phyloP scores from a whole-genome alignment of 2,888 invertebrate species.

The Eurytoma californica region DNA sequence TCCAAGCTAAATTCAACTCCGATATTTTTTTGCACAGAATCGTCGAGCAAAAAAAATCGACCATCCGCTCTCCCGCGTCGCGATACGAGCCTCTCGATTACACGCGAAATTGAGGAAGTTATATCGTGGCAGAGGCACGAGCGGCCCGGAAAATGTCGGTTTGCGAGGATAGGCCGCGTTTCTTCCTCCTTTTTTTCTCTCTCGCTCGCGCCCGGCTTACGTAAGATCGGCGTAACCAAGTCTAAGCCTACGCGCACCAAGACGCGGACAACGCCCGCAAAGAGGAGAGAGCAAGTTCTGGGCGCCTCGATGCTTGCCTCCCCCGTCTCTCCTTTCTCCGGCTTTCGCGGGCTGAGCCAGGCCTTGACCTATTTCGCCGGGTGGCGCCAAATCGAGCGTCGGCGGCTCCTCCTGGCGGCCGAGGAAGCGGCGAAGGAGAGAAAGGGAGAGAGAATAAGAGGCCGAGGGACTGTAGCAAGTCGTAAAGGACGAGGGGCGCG shows the following conservation, averaged over 20 bases:
- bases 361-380: constrained; percentile 72
- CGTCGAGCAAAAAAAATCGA: too few species aligned
- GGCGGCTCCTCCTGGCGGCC: constrained; percentile 57
- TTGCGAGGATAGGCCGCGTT: neutral
- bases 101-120: constrained; percentile 10
- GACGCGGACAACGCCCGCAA: constrained; percentile 29
- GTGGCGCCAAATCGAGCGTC: constrained; percentile 71
- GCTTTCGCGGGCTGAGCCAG: constrained; percentile 48
- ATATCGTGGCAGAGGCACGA: neutral
- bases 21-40: too few species aligned
- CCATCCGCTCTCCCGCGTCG: too few species aligned
- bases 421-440: constrained; percentile 56
- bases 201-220: constrained; percentile 24
- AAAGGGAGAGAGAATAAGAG: constrained; percentile 50
- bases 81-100: neutral
- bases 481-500: constrained; percentile 10
- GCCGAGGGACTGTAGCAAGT: constrained; percentile 33
- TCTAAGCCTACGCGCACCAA: neutral
- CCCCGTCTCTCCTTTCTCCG: neutral
- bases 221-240: constrained; percentile 14
- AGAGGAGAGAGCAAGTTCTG: constrained; percentile 34
- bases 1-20: too few species aligned
- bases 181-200: neutral
- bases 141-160: constrained; percentile 14
- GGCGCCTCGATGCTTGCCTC: constrained; percentile 37